Base-by-base conservation (phyloP, 1,140 invertebrate species). In the Brachionus koreanus region DNA sequence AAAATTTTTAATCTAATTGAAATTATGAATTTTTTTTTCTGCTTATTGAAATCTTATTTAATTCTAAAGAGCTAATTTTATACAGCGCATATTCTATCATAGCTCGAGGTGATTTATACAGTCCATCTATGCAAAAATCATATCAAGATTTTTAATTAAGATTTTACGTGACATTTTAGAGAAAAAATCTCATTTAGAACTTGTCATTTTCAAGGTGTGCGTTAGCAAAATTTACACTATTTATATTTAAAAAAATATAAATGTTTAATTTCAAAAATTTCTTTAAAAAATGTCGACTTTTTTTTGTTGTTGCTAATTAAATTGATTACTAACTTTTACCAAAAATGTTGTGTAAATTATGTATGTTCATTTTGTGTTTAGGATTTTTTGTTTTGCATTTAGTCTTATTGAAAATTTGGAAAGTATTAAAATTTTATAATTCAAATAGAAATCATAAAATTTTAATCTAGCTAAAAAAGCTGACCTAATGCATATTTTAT, bases 1-100 rank as follows among this genome's bases (percentile, higher is more conserved):
- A 57, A 57, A 57, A 57, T 57, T 57, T 57, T 57, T 57, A 57
- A 57, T 57, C 19, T 57, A 57, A 57, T 57, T 57, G 49, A 57
- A 57, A 57, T 57, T 57, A 57, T 57, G 49, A 57, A 57, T 57
- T 57, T 57, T 52, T 42, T 42, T 57, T 23, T 57, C n/a, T 23
- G 49, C n/a, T 57, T 57, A 23, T 57, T 57, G 49, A 57, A 57
- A 3, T 49, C 43, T 49, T 49, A 57, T 9, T 57, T 57, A 23
- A 57, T 57, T 57, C 16, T 9, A 9, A 5, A 57, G n/a, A 57
- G 49, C 49, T 23, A 57, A 19, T 57, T 57, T 57, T 19, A 19
- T 19, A 7, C 0, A 57, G 16, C 1, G 9, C 19, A 19, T 57
- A 23, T 57, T 19, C 7, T 9, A 23, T 57, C 9, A 57, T 57